Conservation (phyloP, 2,113 vertebrate species). For the Psammodynastes pulverulentus region DNA sequence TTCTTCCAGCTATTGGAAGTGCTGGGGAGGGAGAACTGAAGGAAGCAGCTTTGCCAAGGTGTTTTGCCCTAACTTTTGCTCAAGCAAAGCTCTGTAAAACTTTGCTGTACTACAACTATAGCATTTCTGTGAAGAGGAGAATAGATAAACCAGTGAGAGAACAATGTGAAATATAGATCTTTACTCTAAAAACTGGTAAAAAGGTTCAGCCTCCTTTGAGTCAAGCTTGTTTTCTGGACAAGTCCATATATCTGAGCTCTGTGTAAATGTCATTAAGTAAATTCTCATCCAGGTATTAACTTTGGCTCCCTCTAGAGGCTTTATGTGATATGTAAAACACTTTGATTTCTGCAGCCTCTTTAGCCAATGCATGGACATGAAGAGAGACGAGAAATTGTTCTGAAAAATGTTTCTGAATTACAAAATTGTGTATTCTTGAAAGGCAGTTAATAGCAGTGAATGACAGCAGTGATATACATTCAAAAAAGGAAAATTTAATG, state of each 20-base stretch:
- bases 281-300: neutral
- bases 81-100: neutral
- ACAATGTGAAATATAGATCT: neutral
- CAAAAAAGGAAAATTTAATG: neutral
- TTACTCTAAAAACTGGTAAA: neutral
- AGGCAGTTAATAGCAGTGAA: neutral
- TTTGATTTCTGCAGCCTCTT: neutral
- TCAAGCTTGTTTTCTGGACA: neutral
- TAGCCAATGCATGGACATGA: neutral
- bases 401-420: neutral
- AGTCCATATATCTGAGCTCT: neutral
- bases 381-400: neutral
- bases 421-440: neutral
- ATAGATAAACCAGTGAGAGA: neutral
- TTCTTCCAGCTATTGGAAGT: neutral
- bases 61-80: neutral
- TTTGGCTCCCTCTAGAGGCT: slow-evolving; percentile 2
- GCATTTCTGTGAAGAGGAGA: neutral
- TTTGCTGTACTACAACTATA: neutral
- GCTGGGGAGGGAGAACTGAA: neutral
- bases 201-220: neutral
- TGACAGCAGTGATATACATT: neutral
- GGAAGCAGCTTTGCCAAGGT: neutral
- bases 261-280: neutral
- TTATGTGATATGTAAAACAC: neutral